Evolutionary conservation across 2,888 invertebrate species (phyloP), one percentile per base, ranked within the genome.

Genomic region (Heliconius cydno): DNA sequence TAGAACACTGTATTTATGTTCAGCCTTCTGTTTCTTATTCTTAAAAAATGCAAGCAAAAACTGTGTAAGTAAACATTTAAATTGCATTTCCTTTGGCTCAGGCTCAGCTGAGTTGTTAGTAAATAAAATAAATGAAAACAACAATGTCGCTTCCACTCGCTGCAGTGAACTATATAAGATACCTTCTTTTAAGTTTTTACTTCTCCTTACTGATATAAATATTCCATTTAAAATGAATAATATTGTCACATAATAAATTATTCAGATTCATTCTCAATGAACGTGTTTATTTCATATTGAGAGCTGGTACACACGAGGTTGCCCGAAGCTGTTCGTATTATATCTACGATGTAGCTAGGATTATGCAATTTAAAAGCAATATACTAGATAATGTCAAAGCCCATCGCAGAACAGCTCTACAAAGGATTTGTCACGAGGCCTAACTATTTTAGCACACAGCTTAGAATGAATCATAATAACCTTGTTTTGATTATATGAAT

Each of bases 41-140:
- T 46, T 70, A 25, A 76, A 76, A 67, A 38, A 74, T 73, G 65
- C 46, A 60, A 68, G n/a, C 22, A 78, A 74, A 72, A 74, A 75
- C 41, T 41, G 30, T 79, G 74, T 60, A 38, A 68, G 68, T 74
- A 79, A 79, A 75, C 68, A 79, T 60, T 70, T 75, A 74, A 75
- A 70, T 75, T 75, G 67, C 78, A 75, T 74, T 74, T 74, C 68
- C 74, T 79, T 74, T 74, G 67, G 28, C 74, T 30, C 68, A 57
- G 75, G 60, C 66, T 34, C 67, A 66, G 75, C 65, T 65, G 63
- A 74, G 71, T 73, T 68, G 78, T 78, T 75, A 77, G 77, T 79
- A 79, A 79, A 79, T 77, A 76, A 73, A 77, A 71, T 79, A 81
- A 79, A 81, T 80, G 81, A 75, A 79, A 81, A 77, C 63, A 81